Evolutionary conservation across 2,113 vertebrate genomes (phyloP).

Genomic region (Eudyptes chrysolophus): DNA sequence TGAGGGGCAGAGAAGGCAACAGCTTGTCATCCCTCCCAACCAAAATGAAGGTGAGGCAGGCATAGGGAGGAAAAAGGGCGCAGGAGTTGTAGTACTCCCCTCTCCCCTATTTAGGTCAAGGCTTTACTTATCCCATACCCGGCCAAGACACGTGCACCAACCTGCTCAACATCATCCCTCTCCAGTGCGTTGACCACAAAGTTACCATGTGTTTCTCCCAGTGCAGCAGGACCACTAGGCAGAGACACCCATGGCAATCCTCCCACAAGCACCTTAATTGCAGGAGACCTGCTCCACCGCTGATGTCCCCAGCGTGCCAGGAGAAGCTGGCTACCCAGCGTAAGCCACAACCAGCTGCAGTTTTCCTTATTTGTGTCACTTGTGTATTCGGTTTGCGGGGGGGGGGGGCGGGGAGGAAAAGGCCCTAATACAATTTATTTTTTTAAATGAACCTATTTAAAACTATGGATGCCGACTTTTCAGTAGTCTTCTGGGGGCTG

Average conservation of each 20-base stretch:
- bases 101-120: background rate
- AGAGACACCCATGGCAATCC: background rate
- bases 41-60: background rate
- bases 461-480: slow-evolving; percentile 46
- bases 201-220: background rate
- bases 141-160: background rate
- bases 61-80: background rate
- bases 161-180: background rate
- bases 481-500: slow-evolving; percentile 61
- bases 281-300: background rate
- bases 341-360: background rate
- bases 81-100: background rate
- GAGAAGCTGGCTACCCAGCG: background rate
- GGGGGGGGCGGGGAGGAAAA: background rate
- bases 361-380: background rate
- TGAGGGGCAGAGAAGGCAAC: background rate
- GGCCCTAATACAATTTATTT: slow-evolving; percentile 53
- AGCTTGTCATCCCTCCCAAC: background rate
- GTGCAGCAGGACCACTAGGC: background rate
- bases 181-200: background rate
- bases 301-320: fast-evolving
- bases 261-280: background rate
- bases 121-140: background rate
- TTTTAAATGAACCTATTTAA: slow-evolving; percentile 61
- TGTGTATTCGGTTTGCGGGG: background rate